A percentile compares a stretch with the other conserved stretches of the same genome.
Conservation (phyloP, 1,140 invertebrate genomes). For the Trachymyrmex cornetzi region DNA sequence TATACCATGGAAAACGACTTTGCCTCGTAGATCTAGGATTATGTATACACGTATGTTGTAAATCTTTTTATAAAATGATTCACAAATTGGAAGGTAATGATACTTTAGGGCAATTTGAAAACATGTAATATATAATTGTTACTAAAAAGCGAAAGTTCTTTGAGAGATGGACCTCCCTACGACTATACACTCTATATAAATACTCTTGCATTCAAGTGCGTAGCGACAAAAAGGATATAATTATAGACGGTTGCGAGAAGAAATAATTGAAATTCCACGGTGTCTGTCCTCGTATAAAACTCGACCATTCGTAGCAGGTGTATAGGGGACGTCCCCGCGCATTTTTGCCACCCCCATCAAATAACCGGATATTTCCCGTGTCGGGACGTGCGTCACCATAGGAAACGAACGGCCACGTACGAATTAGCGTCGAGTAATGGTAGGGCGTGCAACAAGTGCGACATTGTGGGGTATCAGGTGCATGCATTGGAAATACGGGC, state of each 20-base stretch:
- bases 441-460: slow-evolving; percentile 79
- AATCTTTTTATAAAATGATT: neutral
- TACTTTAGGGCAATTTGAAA: neutral
- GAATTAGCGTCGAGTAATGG: slow-evolving; percentile 79
- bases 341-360: slow-evolving; percentile 72
- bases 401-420: slow-evolving; percentile 70
- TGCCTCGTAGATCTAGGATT: neutral
- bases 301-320: slow-evolving; percentile 68
- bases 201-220: neutral
- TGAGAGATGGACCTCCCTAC: neutral
- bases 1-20: slow-evolving; percentile 18
- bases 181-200: neutral
- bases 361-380: slow-evolving; percentile 81
- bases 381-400: slow-evolving; percentile 77
- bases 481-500: slow-evolving; percentile 50
- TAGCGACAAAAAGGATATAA: neutral
- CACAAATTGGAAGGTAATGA: neutral
- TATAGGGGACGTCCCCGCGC: slow-evolving; percentile 27
- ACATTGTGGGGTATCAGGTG: slow-evolving; percentile 80
- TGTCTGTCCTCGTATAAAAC: slow-evolving; percentile 72
- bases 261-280: slow-evolving; percentile 71
- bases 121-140: neutral
- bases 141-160: neutral
- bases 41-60: neutral
- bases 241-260: slow-evolving; percentile 50